Evolutionary conservation across 2,888 invertebrate species (phyloP).

Genomic region (Scaptomyza polygonia): DNA sequence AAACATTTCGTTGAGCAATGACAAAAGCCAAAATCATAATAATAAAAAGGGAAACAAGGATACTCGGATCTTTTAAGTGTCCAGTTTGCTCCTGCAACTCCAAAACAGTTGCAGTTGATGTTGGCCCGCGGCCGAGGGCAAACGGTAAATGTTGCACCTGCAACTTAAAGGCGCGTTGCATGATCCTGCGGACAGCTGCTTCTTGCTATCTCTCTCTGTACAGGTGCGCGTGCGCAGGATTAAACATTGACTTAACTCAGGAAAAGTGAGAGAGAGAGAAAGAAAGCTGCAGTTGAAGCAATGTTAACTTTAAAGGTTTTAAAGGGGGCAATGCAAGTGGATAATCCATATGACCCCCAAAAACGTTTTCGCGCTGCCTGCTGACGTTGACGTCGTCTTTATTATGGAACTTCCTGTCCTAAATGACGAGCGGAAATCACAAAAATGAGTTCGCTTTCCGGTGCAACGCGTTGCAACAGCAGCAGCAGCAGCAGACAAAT

Average conservation of each 20-base stretch:
- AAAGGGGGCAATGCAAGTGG: slow-evolving; percentile 25
- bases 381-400: slow-evolving; percentile 55
- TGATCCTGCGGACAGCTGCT: slow-evolving; percentile 63
- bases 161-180: slow-evolving; percentile 14
- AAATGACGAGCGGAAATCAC: slow-evolving; percentile 75
- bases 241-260: not conserved
- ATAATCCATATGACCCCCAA: slow-evolving; percentile 45
- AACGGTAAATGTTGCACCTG: slow-evolving; percentile 78
- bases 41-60: slow-evolving; percentile 20
- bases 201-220: slow-evolving; percentile 38
- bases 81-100: slow-evolving; percentile 2
- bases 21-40: slow-evolving; percentile 24
- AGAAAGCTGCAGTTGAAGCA: slow-evolving; percentile 4
- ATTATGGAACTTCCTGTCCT: slow-evolving; percentile 75
- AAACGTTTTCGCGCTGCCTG: slow-evolving; percentile 14
- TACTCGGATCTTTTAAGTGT: slow-evolving; percentile 11
- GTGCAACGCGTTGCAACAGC: slow-evolving; percentile 14
- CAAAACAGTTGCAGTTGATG: slow-evolving; percentile 13
- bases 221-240: slow-evolving; percentile 74
- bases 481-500: slow-evolving; percentile 31
- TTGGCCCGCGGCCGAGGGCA: slow-evolving; percentile 51
- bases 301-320: not conserved
- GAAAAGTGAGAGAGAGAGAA: not conserved
- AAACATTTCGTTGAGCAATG: slow-evolving; percentile 10
- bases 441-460: slow-evolving; percentile 78